Evolutionary conservation across 2,888 invertebrate genomes (phyloP), one percentile per base, ranked within the genome.

Genomic region (Phyto melanocephala): DNA sequence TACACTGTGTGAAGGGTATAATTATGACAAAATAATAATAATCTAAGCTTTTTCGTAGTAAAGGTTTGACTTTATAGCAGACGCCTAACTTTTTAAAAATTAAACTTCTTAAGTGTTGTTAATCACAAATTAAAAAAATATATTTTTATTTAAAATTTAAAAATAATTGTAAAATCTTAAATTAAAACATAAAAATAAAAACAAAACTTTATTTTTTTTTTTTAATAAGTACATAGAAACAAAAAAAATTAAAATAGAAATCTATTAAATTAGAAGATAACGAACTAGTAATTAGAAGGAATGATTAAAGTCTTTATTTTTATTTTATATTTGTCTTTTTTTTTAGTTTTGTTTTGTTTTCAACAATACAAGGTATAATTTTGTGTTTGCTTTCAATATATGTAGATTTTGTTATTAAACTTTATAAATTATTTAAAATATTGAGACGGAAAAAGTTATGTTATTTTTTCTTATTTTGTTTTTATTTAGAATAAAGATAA

Each of bases 401-500:
- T 47, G 10, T 42, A n/a, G n/a, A n/a, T 60, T 56, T 75, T 67
- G 65, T 54, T 65, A 75, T 75, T 65, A 17, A 56, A 77, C 62
- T 60, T 77, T 77, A 77, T 52, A 77, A 70, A 52, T 62, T 45
- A 77, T 63, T 80, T 80, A 75, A 75, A 75, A 67, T 78, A 76
- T 78, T 68, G 67, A 74, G 81, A 81, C 81, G 78, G 67, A 78
- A 78, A 81, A 47, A 58, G 28, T 62, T 52, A 45, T 22, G 17
- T 6, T 65, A 52, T 67, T 42, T 60, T 4, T 65, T 35, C 28
- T 33, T 52, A 17, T 28, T 42, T 63, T 28, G 1, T 1, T 37
- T 42, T 70, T 60, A 24, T 62, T 63, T 70, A 56, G 62, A 70
- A 76, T 65, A 76, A 70, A 76, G 20, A 42, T 63, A 68, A 62